Evolutionary conservation across 2,113 vertebrate species (phyloP), one percentile per base, ranked within the genome.

Genomic region (Hippopotamus amphibius): DNA sequence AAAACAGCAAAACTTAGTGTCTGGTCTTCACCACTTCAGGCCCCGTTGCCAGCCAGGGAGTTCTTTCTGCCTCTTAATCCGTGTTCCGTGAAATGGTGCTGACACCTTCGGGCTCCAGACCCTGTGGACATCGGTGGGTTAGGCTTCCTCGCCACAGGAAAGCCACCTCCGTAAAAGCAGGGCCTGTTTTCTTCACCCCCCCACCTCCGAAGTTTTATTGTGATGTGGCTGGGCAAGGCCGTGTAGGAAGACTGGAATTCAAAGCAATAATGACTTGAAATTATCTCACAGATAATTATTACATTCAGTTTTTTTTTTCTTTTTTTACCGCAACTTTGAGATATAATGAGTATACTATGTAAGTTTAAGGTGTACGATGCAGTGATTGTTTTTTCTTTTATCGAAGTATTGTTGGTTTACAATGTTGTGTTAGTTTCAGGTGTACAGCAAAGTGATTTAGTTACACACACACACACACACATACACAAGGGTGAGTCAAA

Each of bases 101-200:
- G 37, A 59, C 1, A 5, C 5, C 33, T 1, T 5, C 0, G 12
- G n/a, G 37, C 28, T 63, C 26, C 37, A 26, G 46, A 24, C n/a
- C 22, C n/a, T 8, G 22, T 5, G 6, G 19, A 48, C 1, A 2
- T 14, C 6, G 6, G 41, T 13, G 55, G 24, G 30, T 12, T n/a
- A 26, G 55, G 24, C 10, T 12, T 1, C 30, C 26, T 46, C 43
- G 50, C 63, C 43, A 3, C 26, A 22, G 24, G 19, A 59, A 37
- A 69, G 17, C 66, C 19, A 3, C 1, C 5, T 50, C 86, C 4
- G 0, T 48, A 28, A 30, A 4, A 41, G 16, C 21, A 46, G 61
- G 24, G 6, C n/a, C 7, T 22, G 15, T n/a, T 37, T 48, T 43
- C 69, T 61, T 53, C 15, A 7, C 22, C 37, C 16, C 59, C 22